Percentiles rank a stretch among this genome's conserved stretches.
Conservation (phyloP, 2,113 vertebrate species). For the Zingel zingel region DNA sequence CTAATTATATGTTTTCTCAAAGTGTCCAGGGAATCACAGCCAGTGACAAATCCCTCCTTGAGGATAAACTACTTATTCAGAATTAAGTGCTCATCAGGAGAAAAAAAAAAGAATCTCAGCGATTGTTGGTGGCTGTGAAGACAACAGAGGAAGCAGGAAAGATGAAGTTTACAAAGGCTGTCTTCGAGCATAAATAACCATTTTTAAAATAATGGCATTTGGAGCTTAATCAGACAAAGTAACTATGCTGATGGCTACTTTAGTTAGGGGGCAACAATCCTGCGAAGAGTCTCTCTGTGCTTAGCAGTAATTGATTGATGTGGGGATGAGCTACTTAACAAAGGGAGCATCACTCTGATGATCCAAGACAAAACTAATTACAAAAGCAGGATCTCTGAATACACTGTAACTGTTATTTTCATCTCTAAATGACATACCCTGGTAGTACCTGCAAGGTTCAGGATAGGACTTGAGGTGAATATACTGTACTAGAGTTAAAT, state of each 20-base stretch:
- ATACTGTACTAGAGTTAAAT: constrained; percentile 39
- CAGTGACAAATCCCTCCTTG: constrained; percentile 67
- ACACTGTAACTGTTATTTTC: constrained; percentile 12
- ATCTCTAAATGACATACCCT: not conserved
- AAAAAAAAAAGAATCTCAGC: constrained; percentile 34
- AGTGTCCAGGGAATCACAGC: constrained; percentile 62
- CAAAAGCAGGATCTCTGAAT: constrained; percentile 25
- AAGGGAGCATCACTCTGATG: constrained; percentile 25
- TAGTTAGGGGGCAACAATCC: not conserved
- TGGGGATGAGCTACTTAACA: not conserved
- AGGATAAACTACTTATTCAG: constrained; percentile 63
- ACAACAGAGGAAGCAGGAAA: constrained; percentile 8
- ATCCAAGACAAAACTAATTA: constrained; percentile 22
- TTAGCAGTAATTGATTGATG: constrained; percentile 1
- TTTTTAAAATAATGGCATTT: constrained; percentile 17
- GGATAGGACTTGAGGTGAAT: constrained; percentile 26
- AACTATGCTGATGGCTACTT: constrained; percentile 18
- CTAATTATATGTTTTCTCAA: constrained; percentile 73
- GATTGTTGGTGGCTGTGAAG: constrained; percentile 42
- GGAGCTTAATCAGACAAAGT: constrained; percentile 42
- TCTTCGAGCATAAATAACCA: not conserved
- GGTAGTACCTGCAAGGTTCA: not conserved
- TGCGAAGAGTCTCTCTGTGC: not conserved
- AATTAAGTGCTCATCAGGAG: constrained; percentile 59
- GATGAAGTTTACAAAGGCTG: not conserved